Base-by-base conservation (phyloP, 2,797 vertebrate genomes). In the Florisuga fusca region DNA sequence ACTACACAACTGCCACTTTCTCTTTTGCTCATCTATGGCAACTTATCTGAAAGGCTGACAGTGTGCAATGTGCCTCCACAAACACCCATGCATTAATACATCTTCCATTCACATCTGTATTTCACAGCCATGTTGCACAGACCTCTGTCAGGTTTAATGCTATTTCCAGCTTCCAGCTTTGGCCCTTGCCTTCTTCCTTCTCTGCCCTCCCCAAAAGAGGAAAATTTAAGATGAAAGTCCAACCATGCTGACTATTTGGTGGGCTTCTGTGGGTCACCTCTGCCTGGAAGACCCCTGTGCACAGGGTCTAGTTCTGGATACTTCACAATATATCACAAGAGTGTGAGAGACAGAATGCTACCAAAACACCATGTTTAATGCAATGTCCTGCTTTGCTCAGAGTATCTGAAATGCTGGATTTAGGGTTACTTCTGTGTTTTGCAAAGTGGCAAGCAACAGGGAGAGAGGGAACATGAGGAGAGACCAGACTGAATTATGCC, bases 1-100 rank as follows among this genome's bases (percentile, higher is more conserved):
- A 68, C 27, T 38, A 45, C 33, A 55, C 4, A 33, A 31, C 34
- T 72, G 64, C 55, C 9, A 2, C 59, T 90, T 94, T 69, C 85
- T 75, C 55, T 71, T 50, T 29, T 2, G 6, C 29, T 79, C 51
- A 54, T 45, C 53, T 50, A 15, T 14, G 8, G 12, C 6, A 69
- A 36, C 58, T 29, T 75, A 50, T 16, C 83, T 50, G 36, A 87
- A 74, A 23, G 16, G 51, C 75, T 17, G 5, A 64, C 23, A 74
- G 23, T 0, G 1, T 54, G 23, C 26, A 78, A 63, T 0, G 0
- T 5, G 33, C 43, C 50, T 87, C 51, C 25, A 55, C 33, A 78
- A 63, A 62, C 2, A 1, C 10, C 26, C 26, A 11, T 23, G 50
- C 31, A 57, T 36, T 43, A 66, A 12, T 61, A 31, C 55, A 38